Evolutionary conservation across 1,140 invertebrate species (phyloP), one percentile per base, ranked within the genome.

Genomic region (Micrasema longulum): DNA sequence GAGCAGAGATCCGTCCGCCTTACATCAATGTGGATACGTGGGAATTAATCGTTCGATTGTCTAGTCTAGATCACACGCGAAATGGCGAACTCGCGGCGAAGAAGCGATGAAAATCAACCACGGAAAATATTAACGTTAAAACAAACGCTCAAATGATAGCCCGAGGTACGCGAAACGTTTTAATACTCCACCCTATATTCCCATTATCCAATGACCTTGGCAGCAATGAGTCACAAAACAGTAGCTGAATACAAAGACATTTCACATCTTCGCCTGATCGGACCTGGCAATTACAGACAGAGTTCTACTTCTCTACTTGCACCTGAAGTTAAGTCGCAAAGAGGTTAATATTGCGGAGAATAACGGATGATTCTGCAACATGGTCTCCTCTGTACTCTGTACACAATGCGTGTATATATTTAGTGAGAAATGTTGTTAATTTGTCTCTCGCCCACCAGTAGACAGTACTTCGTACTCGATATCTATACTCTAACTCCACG

Each of bases 11-110:
- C 52, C 43, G 20, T 6, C 57, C 38, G 57, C 43, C 60, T 60
- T 38, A 23, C 60, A 47, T 41, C 16, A 16, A 20, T 41, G 6
- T 7, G 60, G 60, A 18, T 63, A 45, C 43, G 60, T 64, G 60
- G 60, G 60, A 64, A 64, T 64, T 64, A 64, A 64, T 64, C 41
- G 60, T 31, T 45, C 43, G 43, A 64, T 64, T 64, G 60, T 64
- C 43, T 64, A 18, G 60, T 64, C 43, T 64, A 18, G 60, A 45
- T 64, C 45, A 45, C 60, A 45, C 41, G 38, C 41, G 4, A 63
- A 47, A 63, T 22, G 43, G 55, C 31, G 55, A 60, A 60, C 55
- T 60, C 41, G 31, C 4, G 12, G 14, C 26, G 9, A 16, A 22
- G 4, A 50, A 55, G 52, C 22, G 26, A 55, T 35, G 52, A 14